These are phyloP conservation scores for Gobio gobio DNA, from an alignment of 2,113 vertebrate species.

Conservation along the genomic window DNA sequence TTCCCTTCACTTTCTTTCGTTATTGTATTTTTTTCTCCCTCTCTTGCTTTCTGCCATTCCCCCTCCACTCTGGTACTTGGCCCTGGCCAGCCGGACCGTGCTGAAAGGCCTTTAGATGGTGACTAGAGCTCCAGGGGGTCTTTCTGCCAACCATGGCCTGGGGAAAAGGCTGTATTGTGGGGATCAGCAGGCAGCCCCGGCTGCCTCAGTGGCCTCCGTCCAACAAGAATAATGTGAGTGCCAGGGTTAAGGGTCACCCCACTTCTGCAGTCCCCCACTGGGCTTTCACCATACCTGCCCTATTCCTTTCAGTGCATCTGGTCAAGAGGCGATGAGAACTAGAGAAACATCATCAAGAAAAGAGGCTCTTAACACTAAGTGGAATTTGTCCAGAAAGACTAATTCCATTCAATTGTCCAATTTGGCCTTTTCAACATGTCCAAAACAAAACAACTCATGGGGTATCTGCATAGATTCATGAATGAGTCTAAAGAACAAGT, in stretches of 20 bases:
- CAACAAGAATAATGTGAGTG: constrained; percentile 55
- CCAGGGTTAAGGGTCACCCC: constrained; percentile 85
- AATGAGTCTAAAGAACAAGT: neutral
- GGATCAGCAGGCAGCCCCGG: constrained; percentile 90
- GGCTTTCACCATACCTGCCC: constrained; percentile 56
- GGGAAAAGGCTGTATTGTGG: constrained; percentile 84
- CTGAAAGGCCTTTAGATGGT: constrained; percentile 86
- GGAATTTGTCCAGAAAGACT: constrained; percentile 66
- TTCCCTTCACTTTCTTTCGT: constrained; percentile 89
- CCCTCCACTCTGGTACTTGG: constrained; percentile 63
- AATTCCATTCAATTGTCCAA: constrained; percentile 60
- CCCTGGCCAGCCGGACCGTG: constrained; percentile 71
- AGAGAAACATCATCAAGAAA: constrained; percentile 60
- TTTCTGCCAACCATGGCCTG: constrained; percentile 83
- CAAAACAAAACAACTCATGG: neutral
- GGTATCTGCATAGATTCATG: neutral
- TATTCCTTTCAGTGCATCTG: constrained; percentile 49
- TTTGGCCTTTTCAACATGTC: constrained; percentile 18
- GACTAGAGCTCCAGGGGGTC: constrained; percentile 81
- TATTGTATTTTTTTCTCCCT: constrained; percentile 78
- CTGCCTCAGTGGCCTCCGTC: constrained; percentile 74
- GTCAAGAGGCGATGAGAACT: constrained; percentile 36
- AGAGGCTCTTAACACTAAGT: constrained; percentile 67
- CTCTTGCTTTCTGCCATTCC: constrained; percentile 50
- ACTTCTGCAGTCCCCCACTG: constrained; percentile 56